Conservation (phyloP, 2,888 invertebrate species). For the Latrodectus elegans region DNA sequence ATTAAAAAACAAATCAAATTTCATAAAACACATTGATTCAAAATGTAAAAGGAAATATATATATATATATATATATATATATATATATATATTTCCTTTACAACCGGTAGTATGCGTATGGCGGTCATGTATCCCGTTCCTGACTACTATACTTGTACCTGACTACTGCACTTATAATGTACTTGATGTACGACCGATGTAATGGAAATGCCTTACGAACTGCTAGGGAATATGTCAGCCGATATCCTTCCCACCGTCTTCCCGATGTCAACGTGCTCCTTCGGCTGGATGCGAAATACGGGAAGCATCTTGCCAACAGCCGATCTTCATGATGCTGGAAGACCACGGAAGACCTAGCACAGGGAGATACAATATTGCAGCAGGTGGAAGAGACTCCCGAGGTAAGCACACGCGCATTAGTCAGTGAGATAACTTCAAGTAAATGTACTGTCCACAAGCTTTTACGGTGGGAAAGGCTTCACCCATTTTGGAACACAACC, state of each 20-base stretch:
- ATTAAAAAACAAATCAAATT: too few species aligned
- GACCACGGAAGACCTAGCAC: neutral
- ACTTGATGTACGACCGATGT: neutral
- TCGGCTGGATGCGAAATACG: neutral
- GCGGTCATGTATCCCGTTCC: too few species aligned
- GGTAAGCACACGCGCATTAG: neutral
- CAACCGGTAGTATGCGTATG: too few species aligned
- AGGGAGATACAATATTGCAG: neutral
- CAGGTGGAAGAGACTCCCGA: neutral
- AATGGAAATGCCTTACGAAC: neutral
- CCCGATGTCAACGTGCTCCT: slow-evolving; percentile 1
- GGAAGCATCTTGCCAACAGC: neutral
- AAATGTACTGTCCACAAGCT: neutral
- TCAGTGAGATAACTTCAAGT: neutral
- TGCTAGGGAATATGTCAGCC: too few species aligned
- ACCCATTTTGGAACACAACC: slow-evolving; percentile 1
- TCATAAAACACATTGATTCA: too few species aligned
- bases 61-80: too few species aligned
- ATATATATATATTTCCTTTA: too few species aligned
- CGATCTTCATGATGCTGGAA: neutral
- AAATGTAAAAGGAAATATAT: too few species aligned
- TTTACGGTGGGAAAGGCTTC: neutral
- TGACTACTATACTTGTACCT: neutral
- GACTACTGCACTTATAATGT: too few species aligned
- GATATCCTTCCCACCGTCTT: too few species aligned